Conservation (phyloP, 1,140 invertebrate genomes). For the Drosophila paulistorum region DNA sequence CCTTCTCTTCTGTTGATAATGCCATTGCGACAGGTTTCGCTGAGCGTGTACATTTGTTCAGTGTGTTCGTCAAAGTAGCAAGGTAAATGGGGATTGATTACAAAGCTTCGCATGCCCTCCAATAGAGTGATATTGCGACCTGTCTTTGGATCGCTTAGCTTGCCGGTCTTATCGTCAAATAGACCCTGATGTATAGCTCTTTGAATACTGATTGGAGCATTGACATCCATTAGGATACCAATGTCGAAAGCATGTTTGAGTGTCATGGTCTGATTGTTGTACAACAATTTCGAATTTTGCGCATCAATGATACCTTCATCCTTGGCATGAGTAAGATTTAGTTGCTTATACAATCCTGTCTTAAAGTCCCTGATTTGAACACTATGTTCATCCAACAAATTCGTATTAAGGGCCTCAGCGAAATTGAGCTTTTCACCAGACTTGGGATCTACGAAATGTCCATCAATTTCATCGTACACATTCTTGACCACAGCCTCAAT, state of each 20-base stretch:
- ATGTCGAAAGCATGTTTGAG: slow-evolving; percentile 91
- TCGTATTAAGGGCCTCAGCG: slow-evolving; percentile 88
- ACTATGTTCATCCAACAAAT: slow-evolving; percentile 91
- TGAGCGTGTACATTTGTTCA: slow-evolving; percentile 88
- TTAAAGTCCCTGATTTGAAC: slow-evolving; percentile 92
- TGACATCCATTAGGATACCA: slow-evolving; percentile 91
- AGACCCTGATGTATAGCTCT: slow-evolving; percentile 93
- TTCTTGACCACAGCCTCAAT: slow-evolving; percentile 93
- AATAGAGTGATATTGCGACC: slow-evolving; percentile 91
- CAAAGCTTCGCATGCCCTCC: slow-evolving; percentile 91
- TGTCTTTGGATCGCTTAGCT: slow-evolving; percentile 90
- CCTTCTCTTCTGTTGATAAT: slow-evolving; percentile 93
- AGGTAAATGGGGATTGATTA: slow-evolving; percentile 90
- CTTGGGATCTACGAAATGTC: slow-evolving; percentile 91
- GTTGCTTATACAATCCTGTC: slow-evolving; percentile 89
- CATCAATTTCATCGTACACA: slow-evolving; percentile 89
- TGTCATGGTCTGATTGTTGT: slow-evolving; percentile 87
- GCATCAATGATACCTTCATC: slow-evolving; percentile 89
- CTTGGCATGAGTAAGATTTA: slow-evolving; percentile 90
- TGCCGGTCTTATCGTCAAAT: slow-evolving; percentile 91
- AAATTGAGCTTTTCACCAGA: slow-evolving; percentile 90
- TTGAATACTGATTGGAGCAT: slow-evolving; percentile 92
- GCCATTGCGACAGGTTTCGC: slow-evolving; percentile 90
- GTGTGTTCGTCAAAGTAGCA: slow-evolving; percentile 91
- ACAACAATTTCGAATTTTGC: slow-evolving; percentile 88